Base-by-base conservation (phyloP, 30 jellyfish, hydroid and myxozoan species). In the Phacellophora camtschatica region DNA sequence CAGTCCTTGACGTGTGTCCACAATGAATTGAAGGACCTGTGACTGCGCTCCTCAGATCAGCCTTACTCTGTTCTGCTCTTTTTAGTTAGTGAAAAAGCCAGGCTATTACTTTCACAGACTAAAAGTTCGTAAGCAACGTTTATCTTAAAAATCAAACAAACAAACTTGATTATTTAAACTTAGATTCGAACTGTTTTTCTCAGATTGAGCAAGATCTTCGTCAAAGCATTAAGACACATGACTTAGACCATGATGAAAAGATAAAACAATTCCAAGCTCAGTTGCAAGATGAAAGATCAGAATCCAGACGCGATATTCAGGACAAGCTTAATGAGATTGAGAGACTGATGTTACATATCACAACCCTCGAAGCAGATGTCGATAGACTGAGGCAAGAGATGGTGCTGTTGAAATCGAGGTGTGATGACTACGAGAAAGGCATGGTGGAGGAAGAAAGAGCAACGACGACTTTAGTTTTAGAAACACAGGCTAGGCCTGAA, bases 141-240 rank as follows among this genome's bases (percentile, higher is more conserved):
- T 61, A 9, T 22, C 9, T 61, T 5, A 61, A 25, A 8, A 61
- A 5, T 13, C n/a, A n/a, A n/a, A n/a, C n/a, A n/a, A n/a, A n/a
- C n/a, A n/a, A n/a, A n/a, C n/a, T n/a, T n/a, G n/a, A n/a, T n/a
- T n/a, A n/a, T n/a, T n/a, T n/a, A n/a, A n/a, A n/a, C n/a, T n/a
- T n/a, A n/a, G n/a, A n/a, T n/a, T n/a, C n/a, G n/a, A n/a, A n/a
- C n/a, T n/a, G n/a, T 37, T 48, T 33, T 19, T 42, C 30, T 29
- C 33, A 92, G 98, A 87, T 65, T 30, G 98, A 92, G 62, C 48
- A 71, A 42, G 98, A 92, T 24, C 81, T 92, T 24, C 88, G 87
- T 49, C 84, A 66, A 19, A 62, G 88, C 71, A 49, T 87, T 55
- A 83, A 67, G 49, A 28, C 82, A 43, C 95, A 92, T 13, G 70